phyloP scores from a whole-genome alignment of 2,113 vertebrate species.

The Rutilus rutilus region DNA sequence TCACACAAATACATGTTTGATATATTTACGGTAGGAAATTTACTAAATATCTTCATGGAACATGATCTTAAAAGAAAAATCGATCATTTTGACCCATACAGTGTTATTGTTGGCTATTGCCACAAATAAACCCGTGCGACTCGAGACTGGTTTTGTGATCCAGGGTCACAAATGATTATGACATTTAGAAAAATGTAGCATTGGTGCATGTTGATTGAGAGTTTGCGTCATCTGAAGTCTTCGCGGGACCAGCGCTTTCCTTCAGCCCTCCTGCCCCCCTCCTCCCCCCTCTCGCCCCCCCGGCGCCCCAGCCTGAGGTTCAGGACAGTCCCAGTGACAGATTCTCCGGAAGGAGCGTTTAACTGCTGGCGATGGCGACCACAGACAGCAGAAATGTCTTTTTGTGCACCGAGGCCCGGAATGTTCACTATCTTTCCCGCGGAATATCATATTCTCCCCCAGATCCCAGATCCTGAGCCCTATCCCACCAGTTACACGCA shows the following conservation, averaged over 20 bases:
- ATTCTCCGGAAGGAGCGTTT: constrained; percentile 81
- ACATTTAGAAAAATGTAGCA: too few relatives aligned
- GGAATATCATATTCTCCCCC: constrained; percentile 82
- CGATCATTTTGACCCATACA: too few relatives aligned
- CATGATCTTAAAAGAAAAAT: too few relatives aligned
- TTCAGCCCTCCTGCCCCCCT: not conserved
- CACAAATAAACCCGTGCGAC: too few relatives aligned
- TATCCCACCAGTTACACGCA: constrained; percentile 70
- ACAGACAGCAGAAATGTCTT: constrained; percentile 81
- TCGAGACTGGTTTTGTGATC: too few relatives aligned
- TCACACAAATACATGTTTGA: too few relatives aligned
- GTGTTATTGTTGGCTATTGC: too few relatives aligned
- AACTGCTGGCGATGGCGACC: constrained; percentile 52
- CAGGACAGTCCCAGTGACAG: constrained; percentile 80
- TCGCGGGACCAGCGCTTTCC: not conserved
- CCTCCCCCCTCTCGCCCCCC: not conserved
- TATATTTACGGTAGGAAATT: too few relatives aligned
- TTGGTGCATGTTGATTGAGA: too few relatives aligned
- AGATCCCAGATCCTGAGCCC: constrained; percentile 53
- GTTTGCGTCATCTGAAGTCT: too few relatives aligned
- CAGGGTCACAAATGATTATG: too few relatives aligned
- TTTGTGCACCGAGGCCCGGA: constrained; percentile 78
- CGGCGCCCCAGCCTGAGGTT: constrained; percentile 74
- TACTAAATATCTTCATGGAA: too few relatives aligned
- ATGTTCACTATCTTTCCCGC: constrained; percentile 80